Evolutionary conservation across 2,888 invertebrate species (phyloP), one percentile per base, ranked within the genome.

Genomic region (Disparrhopalites patrizii): DNA sequence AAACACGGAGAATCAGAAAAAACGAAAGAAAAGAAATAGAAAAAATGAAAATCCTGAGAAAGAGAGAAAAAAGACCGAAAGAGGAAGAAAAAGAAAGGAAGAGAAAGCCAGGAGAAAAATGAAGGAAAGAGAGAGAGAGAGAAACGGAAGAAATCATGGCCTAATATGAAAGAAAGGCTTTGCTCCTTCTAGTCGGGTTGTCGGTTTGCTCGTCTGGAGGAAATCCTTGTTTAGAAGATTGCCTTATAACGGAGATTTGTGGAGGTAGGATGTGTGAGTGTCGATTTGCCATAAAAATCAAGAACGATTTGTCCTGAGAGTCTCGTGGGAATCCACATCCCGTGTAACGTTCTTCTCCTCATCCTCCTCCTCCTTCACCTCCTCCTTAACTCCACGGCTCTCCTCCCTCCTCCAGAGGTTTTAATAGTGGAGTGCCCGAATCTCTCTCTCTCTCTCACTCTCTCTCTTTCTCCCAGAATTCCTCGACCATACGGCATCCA

Each of bases 241-340:
- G 70, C 71, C 70, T 72, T 72, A 70, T 73, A 73, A 73, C 72
- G 70, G 70, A 72, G 74, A 74, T 74, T 74, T 74, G 71, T 72
- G 70, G 72, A 72, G 69, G 70, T 71, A 67, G 69, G 67, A 69
- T 70, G 69, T 36, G 23, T 68, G 69, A 71, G 72, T 72, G 71
- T 70, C 69, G 74, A 74, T 72, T 74, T 71, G 72, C 74, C 71
- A 74, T 74, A 74, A 73, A 74, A 72, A 74, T 74, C 74, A 73
- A 66, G 67, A 74, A 65, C 72, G 74, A 74, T 74, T 74, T 74
- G 72, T 74, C 71, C 74, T 68, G 58, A 64, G 68, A 68, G 70
- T 74, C 72, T 71, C 74, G 67, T 69, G 71, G 72, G 74, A 71
- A 72, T 65, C 33, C 60, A 18, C 50, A 50, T 43, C 50, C 60